These are phyloP conservation scores for Callipepla californica DNA, from an alignment of 2,113 vertebrate genomes.

Conservation along the genomic window DNA sequence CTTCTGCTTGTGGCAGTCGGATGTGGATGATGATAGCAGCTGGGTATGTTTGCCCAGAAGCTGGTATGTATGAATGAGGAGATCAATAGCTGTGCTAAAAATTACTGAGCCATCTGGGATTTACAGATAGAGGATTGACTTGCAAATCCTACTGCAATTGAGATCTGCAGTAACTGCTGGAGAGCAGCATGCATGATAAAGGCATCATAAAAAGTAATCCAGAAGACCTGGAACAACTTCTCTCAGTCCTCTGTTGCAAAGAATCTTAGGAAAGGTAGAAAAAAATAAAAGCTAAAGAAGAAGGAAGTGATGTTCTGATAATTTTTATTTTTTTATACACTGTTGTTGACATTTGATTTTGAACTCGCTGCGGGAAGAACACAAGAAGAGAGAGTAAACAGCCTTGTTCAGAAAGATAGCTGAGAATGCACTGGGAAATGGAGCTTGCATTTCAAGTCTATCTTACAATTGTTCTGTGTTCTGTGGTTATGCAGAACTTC, in stretches of 20 bases:
- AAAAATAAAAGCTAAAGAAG: not conserved
- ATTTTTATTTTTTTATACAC: not conserved
- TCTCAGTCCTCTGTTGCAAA: not conserved
- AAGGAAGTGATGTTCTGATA: not conserved
- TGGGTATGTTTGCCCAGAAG: constrained; percentile 35
- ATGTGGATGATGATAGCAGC: not conserved
- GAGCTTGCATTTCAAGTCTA: not conserved
- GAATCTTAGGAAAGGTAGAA: not conserved
- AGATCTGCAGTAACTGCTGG: constrained; percentile 9
- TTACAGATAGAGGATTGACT: constrained; percentile 42
- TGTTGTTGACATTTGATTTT: not conserved
- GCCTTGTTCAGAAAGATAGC: not conserved
- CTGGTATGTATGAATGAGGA: not conserved
- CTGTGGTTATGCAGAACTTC: not conserved
- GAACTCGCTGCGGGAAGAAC: not conserved
- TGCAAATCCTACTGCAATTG: constrained; percentile 52
- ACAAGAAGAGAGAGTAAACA: not conserved
- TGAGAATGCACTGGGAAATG: not conserved
- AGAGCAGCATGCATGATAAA: not conserved
- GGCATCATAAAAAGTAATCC: constrained; percentile 51
- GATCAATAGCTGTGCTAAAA: constrained; percentile 52
- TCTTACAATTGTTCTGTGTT: not conserved
- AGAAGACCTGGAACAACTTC: constrained; percentile 33
- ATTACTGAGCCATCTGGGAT: constrained; percentile 47
- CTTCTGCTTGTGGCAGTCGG: not conserved